These are phyloP conservation scores for Eremobia ochroleuca DNA, from an alignment of 2,888 invertebrate species.

Conservation along the genomic window DNA sequence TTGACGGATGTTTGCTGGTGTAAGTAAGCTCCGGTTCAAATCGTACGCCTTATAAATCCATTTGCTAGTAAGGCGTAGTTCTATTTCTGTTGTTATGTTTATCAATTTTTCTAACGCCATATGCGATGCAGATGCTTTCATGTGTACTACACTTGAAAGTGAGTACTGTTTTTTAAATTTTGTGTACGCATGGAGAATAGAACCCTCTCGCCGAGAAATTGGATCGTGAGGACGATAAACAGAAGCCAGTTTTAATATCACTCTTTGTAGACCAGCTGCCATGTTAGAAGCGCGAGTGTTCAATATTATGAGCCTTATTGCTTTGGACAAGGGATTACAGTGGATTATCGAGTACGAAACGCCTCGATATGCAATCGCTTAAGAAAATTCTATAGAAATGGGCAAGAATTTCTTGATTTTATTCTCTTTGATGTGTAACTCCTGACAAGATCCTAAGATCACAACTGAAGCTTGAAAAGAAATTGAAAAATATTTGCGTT, in stretches of 20 bases:
- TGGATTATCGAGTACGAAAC: background rate
- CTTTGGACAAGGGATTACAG: conserved; percentile 6
- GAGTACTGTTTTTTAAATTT: conserved; percentile 61
- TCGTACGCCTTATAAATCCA: conserved; percentile 63
- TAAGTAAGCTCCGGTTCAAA: conserved; percentile 58
- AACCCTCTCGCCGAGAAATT: conserved; percentile 54
- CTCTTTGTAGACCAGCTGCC: conserved; percentile 20
- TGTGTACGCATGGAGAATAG: conserved; percentile 45
- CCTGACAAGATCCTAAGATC: conserved; percentile 10
- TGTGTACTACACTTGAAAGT: conserved; percentile 66
- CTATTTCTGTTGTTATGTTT: conserved; percentile 70
- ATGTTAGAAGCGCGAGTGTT: conserved; percentile 6
- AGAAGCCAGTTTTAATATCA: conserved; percentile 52
- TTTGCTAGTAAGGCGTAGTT: conserved; percentile 56
- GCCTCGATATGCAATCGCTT: background rate
- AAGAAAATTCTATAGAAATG: background rate
- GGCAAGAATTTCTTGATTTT: background rate
- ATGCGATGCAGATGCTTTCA: conserved; percentile 64
- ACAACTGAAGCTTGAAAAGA: conserved; percentile 8
- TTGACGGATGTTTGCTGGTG: conserved; percentile 70
- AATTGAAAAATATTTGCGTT: conserved; percentile 15
- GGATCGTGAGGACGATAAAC: conserved; percentile 61
- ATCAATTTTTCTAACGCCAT: conserved; percentile 70
- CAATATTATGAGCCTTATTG: conserved; percentile 23
- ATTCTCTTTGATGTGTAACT: conserved; percentile 3